These are phyloP conservation scores for Caretta caretta DNA, from an alignment of 2,113 vertebrate genomes.

Conservation along the genomic window DNA sequence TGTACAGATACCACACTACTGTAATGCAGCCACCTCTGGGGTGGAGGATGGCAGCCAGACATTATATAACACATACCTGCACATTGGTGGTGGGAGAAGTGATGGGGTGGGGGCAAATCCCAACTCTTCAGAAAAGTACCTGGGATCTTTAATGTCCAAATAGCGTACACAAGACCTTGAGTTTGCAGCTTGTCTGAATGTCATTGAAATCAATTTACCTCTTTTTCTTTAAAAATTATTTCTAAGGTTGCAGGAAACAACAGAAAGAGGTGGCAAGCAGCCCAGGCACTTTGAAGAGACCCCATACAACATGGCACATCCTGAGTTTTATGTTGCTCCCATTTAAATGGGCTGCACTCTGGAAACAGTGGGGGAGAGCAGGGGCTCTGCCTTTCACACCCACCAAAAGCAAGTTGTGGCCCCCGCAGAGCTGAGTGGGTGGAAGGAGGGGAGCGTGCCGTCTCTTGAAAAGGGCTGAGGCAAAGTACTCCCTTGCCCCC, in stretches of 20 bases:
- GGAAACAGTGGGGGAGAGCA: neutral
- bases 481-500: neutral
- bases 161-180: neutral
- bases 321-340: neutral
- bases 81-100: neutral
- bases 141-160: neutral
- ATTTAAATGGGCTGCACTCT: fast-evolving
- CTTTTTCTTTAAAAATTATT: neutral
- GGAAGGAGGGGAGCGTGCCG: neutral
- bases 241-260: neutral
- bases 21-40: fast-evolving
- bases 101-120: neutral
- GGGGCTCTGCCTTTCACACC: fast-evolving
- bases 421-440: neutral
- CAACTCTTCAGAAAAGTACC: neutral
- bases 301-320: neutral
- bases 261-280: fast-evolving
- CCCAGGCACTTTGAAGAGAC: neutral
- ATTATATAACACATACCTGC: neutral
- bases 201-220: neutral
- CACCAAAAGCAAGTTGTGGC: neutral
- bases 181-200: fast-evolving
- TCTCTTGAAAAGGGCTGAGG: neutral
- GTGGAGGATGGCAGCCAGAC: neutral
- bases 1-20: fast-evolving